A percentile compares a stretch with the other conserved stretches of the same genome.
These are phyloP conservation scores for Chionodraco myersi DNA, from an alignment of 2,113 vertebrate genomes.

Conservation along the genomic window DNA sequence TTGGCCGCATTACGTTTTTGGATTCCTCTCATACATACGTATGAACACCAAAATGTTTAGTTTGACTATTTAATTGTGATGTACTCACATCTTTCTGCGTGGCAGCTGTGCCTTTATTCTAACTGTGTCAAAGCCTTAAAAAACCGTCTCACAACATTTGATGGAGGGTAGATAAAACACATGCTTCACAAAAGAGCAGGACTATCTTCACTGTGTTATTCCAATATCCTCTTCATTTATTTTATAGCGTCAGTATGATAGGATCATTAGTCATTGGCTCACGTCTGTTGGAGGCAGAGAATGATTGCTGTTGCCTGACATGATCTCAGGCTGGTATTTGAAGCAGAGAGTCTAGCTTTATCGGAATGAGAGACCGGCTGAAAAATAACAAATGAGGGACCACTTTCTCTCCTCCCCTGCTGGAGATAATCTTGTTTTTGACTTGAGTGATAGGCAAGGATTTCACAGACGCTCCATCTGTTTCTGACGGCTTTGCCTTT, in stretches of 20 bases:
- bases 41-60: neutral
- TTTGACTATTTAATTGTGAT: slow-evolving; percentile 40
- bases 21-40: neutral
- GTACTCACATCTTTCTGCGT: slow-evolving; percentile 26
- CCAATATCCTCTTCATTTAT: slow-evolving; percentile 69
- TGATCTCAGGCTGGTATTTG: slow-evolving; percentile 59
- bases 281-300: slow-evolving; percentile 54
- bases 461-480: slow-evolving; percentile 73
- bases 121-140: slow-evolving; percentile 17
- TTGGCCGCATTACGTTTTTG: neutral
- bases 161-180: slow-evolving; percentile 55
- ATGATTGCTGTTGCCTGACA: slow-evolving; percentile 68
- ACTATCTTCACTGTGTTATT: slow-evolving; percentile 69
- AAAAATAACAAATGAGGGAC: slow-evolving; percentile 61
- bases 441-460: slow-evolving; percentile 69
- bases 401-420: slow-evolving; percentile 39
- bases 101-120: neutral
- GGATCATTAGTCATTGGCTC: slow-evolving; percentile 72
- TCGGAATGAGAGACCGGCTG: slow-evolving; percentile 41
- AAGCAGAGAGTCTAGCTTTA: slow-evolving; percentile 56
- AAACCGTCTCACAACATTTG: slow-evolving; percentile 66
- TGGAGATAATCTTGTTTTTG: slow-evolving; percentile 76
- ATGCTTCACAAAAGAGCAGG: slow-evolving; percentile 54
- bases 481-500: slow-evolving; percentile 73
- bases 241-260: slow-evolving; percentile 51